phyloP scores from a whole-genome alignment of 2,888 invertebrate species.

The Metalampra italica region DNA sequence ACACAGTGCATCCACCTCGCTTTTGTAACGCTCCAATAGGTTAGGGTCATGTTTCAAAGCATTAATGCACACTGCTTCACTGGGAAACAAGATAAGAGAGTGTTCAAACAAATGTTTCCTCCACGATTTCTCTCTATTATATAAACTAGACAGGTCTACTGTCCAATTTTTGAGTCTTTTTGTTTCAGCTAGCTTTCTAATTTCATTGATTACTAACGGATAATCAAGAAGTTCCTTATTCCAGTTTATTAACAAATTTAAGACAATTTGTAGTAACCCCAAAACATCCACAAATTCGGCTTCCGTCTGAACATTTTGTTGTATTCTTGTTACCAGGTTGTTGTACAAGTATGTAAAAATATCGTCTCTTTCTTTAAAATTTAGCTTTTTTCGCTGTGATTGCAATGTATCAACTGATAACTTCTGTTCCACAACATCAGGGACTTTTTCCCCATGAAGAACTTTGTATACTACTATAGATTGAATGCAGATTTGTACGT shows the following conservation, averaged over 20 bases:
- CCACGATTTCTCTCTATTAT: conserved; percentile 46
- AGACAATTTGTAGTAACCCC: conserved; percentile 18
- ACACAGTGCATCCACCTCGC: conserved; percentile 29
- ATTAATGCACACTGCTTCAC: conserved; percentile 43
- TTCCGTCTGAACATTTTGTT: conserved; percentile 23
- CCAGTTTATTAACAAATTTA: conserved; percentile 39
- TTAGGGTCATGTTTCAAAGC: conserved; percentile 52
- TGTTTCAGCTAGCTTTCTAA: conserved; percentile 32
- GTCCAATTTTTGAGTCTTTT: conserved; percentile 32
- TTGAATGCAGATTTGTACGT: conserved; percentile 41
- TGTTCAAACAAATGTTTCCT: conserved; percentile 47
- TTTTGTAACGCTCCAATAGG: conserved; percentile 33
- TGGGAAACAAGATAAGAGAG: conserved; percentile 37
- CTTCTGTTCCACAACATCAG: conserved; percentile 46
- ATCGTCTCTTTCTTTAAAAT: conserved; percentile 33
- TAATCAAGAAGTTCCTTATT: conserved; percentile 36
- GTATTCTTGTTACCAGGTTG: conserved; percentile 21
- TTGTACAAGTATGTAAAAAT: conserved; percentile 45
- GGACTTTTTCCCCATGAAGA: conserved; percentile 36
- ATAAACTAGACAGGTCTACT: conserved; percentile 30
- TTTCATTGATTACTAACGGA: conserved; percentile 29
- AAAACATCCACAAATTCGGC: conserved; percentile 26
- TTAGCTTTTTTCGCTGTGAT: conserved; percentile 27
- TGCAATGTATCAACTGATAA: conserved; percentile 34
- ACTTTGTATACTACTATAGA: conserved; percentile 46